Percentiles rank a stretch among this genome's conserved stretches.
Conservation (phyloP, 2,797 vertebrate species). For the Sebastolobus alascanus region DNA sequence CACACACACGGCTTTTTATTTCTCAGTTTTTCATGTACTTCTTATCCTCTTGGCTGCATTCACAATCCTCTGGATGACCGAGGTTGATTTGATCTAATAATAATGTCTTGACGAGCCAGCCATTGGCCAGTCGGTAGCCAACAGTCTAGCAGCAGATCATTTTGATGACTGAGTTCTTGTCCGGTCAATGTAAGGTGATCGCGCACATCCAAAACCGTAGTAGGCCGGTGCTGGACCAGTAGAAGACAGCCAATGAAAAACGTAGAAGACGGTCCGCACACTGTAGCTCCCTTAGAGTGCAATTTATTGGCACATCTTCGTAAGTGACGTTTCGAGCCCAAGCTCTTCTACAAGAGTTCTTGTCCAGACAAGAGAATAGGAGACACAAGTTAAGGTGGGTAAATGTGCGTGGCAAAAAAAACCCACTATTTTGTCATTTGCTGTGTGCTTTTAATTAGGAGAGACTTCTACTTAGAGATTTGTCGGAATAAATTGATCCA, state of each 20-base stretch:
- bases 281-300: too few species aligned
- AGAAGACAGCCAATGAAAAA: too few species aligned
- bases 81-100: constrained; percentile 7
- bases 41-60: background rate
- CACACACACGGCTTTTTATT: background rate
- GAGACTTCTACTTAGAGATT: background rate
- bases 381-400: background rate
- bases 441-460: background rate
- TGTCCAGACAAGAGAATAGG: constrained; percentile 3
- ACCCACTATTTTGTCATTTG: background rate
- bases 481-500: background rate
- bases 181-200: too few species aligned
- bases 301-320: too few species aligned
- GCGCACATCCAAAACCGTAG: too few species aligned
- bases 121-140: background rate
- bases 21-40: background rate
- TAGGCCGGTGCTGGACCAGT: too few species aligned
- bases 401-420: background rate
- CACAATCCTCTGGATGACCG: background rate
- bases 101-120: background rate
- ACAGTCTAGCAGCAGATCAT: background rate
- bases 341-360: background rate
- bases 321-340: too few species aligned
- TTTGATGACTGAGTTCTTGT: background rate
- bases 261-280: too few species aligned